Base-by-base conservation (phyloP, 2,888 invertebrate species). In the Yponomeuta sedellus region DNA sequence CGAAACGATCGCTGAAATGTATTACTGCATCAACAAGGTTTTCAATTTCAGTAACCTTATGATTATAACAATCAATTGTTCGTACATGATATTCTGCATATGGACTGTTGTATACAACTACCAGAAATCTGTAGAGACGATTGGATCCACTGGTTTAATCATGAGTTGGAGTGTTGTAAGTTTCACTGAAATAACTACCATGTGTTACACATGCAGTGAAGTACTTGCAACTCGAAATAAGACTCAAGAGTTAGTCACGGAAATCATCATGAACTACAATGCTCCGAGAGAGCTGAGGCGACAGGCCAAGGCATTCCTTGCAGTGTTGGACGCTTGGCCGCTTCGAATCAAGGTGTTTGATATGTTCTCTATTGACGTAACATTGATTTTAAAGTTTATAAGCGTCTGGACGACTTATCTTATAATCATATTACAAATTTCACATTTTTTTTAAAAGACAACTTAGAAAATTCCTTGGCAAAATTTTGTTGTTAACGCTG, bases 341-440 rank as follows among this genome's bases (percentile, higher is more conserved):
- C 61, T 85, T 20, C 71, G 73, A 0, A 74, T 85, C 10, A 77
- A 71, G 28, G 73, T 83, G 4, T 88, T 81, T 65, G 81, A 85
- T 66, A 82, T 88, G 82, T 83, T 86, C 69, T 76, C 80, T 6
- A 77, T 88, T 1, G 83, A 88, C 69, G 78, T 86, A 25, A 82
- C 82, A 1, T 70, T 88, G 5, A 80, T 86, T 73, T 72, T 87
- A 11, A 86, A 86, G 65, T 88, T 86, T 67, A 78, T 86, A 57
- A 86, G 84, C 69, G 80, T 86, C 4, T 80, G 84, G 19, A 84
- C 86, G 0, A 85, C 87, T 0, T 88, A 86, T 70, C 77, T 87
- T 64, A 85, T 88, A 72, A 78, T 88, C 25, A 80, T 86, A 40
- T 79, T 88, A 69, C 88, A 88, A 74, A 73, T 85, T 58, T 80